phyloP scores from a whole-genome alignment of 2,113 vertebrate genomes.

The Coregonus clupeaformis region DNA sequence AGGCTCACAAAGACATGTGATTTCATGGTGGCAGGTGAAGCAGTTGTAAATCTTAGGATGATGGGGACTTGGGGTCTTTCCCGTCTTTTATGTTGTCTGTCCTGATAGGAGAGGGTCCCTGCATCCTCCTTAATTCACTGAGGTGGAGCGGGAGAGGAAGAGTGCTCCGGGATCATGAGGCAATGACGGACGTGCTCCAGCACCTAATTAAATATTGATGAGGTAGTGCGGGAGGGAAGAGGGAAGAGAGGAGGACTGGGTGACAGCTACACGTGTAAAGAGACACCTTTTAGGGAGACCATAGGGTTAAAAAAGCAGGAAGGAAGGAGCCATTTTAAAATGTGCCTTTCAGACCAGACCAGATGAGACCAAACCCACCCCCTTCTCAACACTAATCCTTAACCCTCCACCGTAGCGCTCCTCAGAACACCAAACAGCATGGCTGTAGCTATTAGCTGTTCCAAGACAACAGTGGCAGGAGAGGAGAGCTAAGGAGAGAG shows the following conservation, averaged over 20 bases:
- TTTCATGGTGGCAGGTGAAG: neutral
- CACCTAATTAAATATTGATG: constrained; percentile 70
- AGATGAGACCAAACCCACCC: constrained; percentile 22
- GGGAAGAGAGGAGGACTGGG: neutral
- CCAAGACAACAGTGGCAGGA: constrained; percentile 53
- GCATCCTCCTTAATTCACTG: constrained; percentile 43
- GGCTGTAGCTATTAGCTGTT: constrained; percentile 37
- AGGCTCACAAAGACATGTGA: neutral
- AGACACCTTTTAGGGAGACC: constrained; percentile 1
- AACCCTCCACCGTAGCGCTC: constrained; percentile 7
- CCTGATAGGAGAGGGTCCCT: neutral
- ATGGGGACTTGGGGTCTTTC: too few relatives aligned
- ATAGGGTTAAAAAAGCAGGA: neutral
- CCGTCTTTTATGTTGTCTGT: neutral
- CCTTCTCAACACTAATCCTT: neutral
- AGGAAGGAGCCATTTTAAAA: constrained; percentile 7
- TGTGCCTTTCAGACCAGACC: constrained; percentile 2
- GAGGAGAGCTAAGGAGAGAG: neutral
- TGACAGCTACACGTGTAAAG: neutral
- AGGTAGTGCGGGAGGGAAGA: constrained; percentile 29
- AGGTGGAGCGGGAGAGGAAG: neutral
- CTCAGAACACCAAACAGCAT: neutral
- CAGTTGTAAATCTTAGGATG: neutral
- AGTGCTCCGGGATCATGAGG: neutral
- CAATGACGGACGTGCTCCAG: constrained; percentile 40